phyloP scores from a whole-genome alignment of 2,113 vertebrate genomes.

The Canis aureus region DNA sequence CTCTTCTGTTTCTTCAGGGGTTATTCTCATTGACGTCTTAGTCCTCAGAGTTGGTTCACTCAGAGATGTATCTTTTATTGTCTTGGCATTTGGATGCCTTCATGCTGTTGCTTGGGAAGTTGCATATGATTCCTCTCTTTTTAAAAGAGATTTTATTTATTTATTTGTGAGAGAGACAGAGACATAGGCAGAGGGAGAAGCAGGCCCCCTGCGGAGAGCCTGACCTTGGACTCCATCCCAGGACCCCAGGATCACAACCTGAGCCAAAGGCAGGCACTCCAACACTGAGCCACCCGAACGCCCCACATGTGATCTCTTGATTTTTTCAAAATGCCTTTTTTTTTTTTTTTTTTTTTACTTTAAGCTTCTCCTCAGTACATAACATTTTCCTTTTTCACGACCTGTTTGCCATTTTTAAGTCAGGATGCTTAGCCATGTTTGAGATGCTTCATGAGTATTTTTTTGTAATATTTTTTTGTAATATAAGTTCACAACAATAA shows the following conservation, averaged over 20 bases:
- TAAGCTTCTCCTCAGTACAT: not conserved
- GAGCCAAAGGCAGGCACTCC: no score
- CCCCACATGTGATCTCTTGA: not conserved
- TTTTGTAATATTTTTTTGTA: not conserved
- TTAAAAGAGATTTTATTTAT: no score
- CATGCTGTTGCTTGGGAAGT: not conserved
- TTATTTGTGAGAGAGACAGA: no score
- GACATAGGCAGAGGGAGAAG: no score
- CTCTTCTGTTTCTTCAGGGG: constrained; percentile 33
- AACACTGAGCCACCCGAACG: no score
- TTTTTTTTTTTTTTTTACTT: not conserved
- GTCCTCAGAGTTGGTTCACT: not conserved
- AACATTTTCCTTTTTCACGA: not conserved
- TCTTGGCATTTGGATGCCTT: not conserved
- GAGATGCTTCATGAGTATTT: not conserved
- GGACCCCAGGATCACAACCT: no score
- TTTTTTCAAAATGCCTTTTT: constrained; percentile 21
- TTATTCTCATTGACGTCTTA: not conserved
- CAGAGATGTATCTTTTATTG: not conserved
- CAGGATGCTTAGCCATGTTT: not conserved
- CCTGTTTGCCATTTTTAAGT: constrained; percentile 16
- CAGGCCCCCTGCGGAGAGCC: no score
- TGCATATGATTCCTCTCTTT: not conserved
- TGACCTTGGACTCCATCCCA: no score
- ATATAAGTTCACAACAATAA: not conserved